Percentiles rank a stretch among this genome's conserved stretches.
phyloP scores from a whole-genome alignment of 2,888 invertebrate genomes.

The Erannis defoliaria region DNA sequence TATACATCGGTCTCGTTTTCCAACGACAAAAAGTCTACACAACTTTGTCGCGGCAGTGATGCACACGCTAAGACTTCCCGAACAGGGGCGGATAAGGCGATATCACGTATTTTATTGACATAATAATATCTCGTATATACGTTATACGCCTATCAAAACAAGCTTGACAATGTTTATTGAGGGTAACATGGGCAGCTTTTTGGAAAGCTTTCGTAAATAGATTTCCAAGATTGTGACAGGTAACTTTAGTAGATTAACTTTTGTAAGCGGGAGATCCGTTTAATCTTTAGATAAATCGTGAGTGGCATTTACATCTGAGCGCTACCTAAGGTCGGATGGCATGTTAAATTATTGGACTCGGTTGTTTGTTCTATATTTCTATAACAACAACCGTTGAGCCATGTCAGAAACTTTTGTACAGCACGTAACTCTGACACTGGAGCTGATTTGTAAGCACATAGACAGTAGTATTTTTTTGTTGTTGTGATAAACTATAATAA shows the following conservation, averaged over 20 bases:
- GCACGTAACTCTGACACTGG: too few relatives aligned
- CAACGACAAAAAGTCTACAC: neutral
- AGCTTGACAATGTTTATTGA: constrained; percentile 30
- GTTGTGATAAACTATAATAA: too few relatives aligned
- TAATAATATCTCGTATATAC: constrained; percentile 50
- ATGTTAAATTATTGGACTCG: too few relatives aligned
- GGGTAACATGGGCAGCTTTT: constrained; percentile 28
- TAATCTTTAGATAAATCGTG: too few relatives aligned
- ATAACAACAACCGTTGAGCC: too few relatives aligned
- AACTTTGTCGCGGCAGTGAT: neutral
- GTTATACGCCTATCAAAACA: constrained; percentile 47
- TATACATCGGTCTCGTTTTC: neutral
- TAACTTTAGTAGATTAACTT: neutral
- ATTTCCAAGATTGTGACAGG: neutral
- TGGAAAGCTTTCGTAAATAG: constrained; percentile 32
- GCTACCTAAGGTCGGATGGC: too few relatives aligned
- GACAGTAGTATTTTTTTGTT: too few relatives aligned
- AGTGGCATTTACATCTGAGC: too few relatives aligned
- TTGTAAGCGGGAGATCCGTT: too few relatives aligned
- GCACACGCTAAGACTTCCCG: neutral
- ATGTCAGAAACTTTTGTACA: too few relatives aligned
- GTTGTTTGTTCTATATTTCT: too few relatives aligned
- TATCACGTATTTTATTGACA: constrained; percentile 53
- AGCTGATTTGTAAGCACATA: too few relatives aligned
- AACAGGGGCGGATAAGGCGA: constrained; percentile 38